Evolutionary conservation across 2,113 vertebrate genomes (phyloP), one percentile per base, ranked within the genome.

Genomic region (Channa maculata): DNA sequence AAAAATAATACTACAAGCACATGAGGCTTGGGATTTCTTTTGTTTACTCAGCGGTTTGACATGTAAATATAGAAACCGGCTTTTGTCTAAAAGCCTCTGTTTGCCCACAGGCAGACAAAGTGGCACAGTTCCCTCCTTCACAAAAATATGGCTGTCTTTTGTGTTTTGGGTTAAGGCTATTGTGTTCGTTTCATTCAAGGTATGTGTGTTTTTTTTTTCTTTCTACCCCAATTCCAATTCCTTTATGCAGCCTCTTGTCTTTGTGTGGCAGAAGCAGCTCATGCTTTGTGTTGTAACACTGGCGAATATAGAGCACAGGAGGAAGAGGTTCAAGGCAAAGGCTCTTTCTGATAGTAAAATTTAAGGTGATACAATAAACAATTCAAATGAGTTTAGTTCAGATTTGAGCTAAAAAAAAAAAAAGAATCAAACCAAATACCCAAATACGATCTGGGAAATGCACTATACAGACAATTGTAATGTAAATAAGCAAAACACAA

Each of bases 221-320:
- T 51, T 13, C 50, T 51, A 68, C 59, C 59, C 68, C 8, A 0
- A 70, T 77, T 62, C 61, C 59, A 78, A 52, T 67, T 72, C 59
- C 45, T 86, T 83, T 87, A 72, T 87, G 71, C 9, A 52, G 74
- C 81, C 66, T 70, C 54, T 83, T 83, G 89, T 87, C 81, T 88
- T 71, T 84, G 71, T 76, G 68, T 52, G 46, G 37, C 81, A 89
- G 81, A 85, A 49, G 55, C 49, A 49, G 77, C 76, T 83, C 65
- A 79, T 36, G 78, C 84, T 74, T 89, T 90, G 80, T 78, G 44
- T 76, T 57, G 34, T 38, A 82, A 69, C 48, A 37, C 46, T 73
- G 41, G 57, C 0, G 37, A 79, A 76, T 71, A 68, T 39, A 65
- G 74, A 71, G 69, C 66, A 81, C 71, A 72, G 66, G 46, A 76